These are phyloP conservation scores for Xenentodon cancila DNA, from an alignment of 2,797 vertebrate species.

Conservation along the genomic window DNA sequence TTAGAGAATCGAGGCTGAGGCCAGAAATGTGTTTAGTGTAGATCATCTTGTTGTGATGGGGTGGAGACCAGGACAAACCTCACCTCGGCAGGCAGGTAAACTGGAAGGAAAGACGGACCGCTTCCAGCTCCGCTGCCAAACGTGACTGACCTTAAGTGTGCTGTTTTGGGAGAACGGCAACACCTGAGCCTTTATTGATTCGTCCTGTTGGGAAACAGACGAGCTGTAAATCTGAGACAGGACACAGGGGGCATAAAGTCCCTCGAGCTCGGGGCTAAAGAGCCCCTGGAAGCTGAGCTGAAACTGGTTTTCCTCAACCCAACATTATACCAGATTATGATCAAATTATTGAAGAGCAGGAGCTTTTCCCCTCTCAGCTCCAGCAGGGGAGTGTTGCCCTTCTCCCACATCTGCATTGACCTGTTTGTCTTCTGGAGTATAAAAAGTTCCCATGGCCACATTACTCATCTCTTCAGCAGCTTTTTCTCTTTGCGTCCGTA, in stretches of 20 bases:
- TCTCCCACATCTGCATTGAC: slow-evolving; percentile 61
- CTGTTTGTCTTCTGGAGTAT: slow-evolving; percentile 60
- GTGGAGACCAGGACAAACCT: slow-evolving; percentile 4
- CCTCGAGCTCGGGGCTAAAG: too few species aligned
- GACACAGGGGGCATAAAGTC: neutral
- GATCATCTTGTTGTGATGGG: neutral
- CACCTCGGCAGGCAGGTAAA: too few species aligned
- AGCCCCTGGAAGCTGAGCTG: neutral
- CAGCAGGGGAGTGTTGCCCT: slow-evolving; percentile 22
- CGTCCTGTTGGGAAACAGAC: slow-evolving; percentile 30
- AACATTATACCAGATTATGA: too few species aligned
- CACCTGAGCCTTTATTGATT: slow-evolving; percentile 62
- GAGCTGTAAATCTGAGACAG: slow-evolving; percentile 37
- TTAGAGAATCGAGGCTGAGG: slow-evolving; percentile 38
- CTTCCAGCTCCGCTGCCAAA: slow-evolving; percentile 21
- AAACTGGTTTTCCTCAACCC: neutral
- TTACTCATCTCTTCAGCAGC: neutral
- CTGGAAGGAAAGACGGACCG: too few species aligned
- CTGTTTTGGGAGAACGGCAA: slow-evolving; percentile 59
- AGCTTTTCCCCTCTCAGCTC: neutral
- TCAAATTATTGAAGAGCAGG: neutral
- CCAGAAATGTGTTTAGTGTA: slow-evolving; percentile 51
- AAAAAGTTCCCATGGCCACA: too few species aligned
- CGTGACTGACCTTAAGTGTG: slow-evolving; percentile 54
- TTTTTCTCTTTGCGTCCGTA: neutral